These are phyloP conservation scores for Eupelmus urozonus DNA, from an alignment of 2,888 invertebrate genomes.

Conservation along the genomic window DNA sequence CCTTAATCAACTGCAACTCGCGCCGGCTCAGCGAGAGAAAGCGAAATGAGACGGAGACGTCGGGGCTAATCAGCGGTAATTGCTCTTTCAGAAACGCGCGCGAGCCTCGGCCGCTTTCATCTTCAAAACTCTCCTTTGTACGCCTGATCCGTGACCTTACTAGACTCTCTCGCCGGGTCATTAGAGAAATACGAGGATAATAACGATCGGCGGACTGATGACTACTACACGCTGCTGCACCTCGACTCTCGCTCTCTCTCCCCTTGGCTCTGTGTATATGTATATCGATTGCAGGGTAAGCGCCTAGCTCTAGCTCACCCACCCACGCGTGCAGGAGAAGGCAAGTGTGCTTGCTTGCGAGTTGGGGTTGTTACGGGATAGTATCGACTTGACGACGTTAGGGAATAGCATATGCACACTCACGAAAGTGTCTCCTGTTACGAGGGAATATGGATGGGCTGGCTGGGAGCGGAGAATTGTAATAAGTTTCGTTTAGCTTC, in stretches of 20 bases:
- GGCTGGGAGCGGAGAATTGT: no score
- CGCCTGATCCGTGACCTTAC: slow-evolving; percentile 33
- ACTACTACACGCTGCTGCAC: slow-evolving; percentile 15
- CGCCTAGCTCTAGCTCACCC: neutral
- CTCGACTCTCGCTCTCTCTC: neutral
- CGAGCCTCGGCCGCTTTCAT: slow-evolving; percentile 36
- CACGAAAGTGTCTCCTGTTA: no score
- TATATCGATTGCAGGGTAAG: slow-evolving; percentile 42
- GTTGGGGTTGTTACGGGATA: neutral
- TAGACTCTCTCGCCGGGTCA: slow-evolving; percentile 1
- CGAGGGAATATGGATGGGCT: no score
- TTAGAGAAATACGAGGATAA: slow-evolving; percentile 31
- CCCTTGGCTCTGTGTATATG: slow-evolving; percentile 16
- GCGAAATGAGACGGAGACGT: slow-evolving; percentile 20
- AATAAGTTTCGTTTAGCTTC: no score
- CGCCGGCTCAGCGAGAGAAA: neutral
- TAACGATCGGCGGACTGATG: slow-evolving; percentile 37
- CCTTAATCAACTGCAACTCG: slow-evolving; percentile 32
- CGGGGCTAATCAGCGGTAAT: slow-evolving; percentile 67
- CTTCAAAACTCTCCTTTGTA: slow-evolving; percentile 36
- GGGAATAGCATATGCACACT: no score
- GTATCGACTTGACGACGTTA: neutral
- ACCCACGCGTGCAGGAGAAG: neutral
- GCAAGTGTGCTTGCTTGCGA: neutral
- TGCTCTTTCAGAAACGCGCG: slow-evolving; percentile 59